phyloP scores from a whole-genome alignment of 1,140 invertebrate species.

The Plodia interpunctella region DNA sequence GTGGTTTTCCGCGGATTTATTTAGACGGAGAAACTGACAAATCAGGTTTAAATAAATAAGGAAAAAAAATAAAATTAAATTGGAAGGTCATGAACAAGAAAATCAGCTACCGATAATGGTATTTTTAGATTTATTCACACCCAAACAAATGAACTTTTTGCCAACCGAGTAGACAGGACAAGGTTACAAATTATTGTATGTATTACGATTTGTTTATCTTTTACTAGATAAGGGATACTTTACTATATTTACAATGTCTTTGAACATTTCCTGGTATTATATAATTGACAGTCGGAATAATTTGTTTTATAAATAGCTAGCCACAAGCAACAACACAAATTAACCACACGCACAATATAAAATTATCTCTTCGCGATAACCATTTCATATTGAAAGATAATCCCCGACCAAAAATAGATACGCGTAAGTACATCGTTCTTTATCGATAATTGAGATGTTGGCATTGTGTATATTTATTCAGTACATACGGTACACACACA shows the following conservation, averaged over 20 bases:
- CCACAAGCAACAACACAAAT: too few relatives aligned
- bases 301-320: too few relatives aligned
- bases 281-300: too few relatives aligned
- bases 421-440: neutral
- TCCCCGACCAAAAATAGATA: neutral
- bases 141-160: neutral
- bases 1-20: neutral
- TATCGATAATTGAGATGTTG: neutral
- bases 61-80: neutral
- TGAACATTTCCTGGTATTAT: neutral
- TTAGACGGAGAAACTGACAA: neutral
- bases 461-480: too few relatives aligned
- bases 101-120: neutral
- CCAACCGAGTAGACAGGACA: neutral
- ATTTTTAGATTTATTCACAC: neutral
- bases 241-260: neutral
- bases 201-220: neutral
- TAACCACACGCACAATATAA: neutral
- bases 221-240: neutral
- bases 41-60: neutral
- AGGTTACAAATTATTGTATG: neutral
- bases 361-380: neutral
- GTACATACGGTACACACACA: too few relatives aligned
- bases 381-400: neutral
- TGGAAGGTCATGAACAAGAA: neutral